Base-by-base conservation (phyloP, 2,113 vertebrate species). In the Sminthopsis crassicaudata region DNA sequence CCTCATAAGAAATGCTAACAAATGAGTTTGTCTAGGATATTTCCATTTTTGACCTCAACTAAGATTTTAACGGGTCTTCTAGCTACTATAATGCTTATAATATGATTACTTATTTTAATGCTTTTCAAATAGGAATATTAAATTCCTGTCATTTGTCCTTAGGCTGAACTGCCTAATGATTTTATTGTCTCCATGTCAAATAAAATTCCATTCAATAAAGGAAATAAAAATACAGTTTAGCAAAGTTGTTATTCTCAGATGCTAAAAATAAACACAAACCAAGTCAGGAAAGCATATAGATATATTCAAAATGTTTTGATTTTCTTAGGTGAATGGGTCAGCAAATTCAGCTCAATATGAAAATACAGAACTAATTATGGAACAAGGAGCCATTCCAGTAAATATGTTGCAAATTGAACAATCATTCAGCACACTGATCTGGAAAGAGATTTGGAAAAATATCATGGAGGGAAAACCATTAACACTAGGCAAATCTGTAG, bases 391-490 rank as follows among this genome's bases (percentile, higher is more conserved):
- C 46, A 50, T 46, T 46, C 25, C 27, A 30, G 46, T 27, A 42
- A 90, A 90, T 90, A 90, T 90, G 46, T 48, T 26, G 27, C 48
- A 90, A 90, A 90, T 90, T 50, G 25, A 90, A 90, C 46, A 90
- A 90, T 51, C 46, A 48, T 90, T 51, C 89, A 90, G 89, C 25
- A 90, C 46, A 50, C 14, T 90, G 46, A 90, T 90, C 89, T 90
- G 48, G 89, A 90, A 90, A 90, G 25, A 90, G 89, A 50, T 90
- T 51, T 90, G 89, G 67, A 90, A 9, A 7, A 50, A 90, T 26
- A 50, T 22, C 5, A 50, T 90, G 89, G 46, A 5, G 3, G 12
- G 27, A 50, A 90, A 90, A 50, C 27, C 89, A 90, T 90, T 50
- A 50, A 90, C 46, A 1, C 24, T 24, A 48, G 3, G 48, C 89